Percentiles rank a stretch among this genome's conserved stretches.
Conservation (phyloP, 2,113 vertebrate species). For the Centropus unirufus region DNA sequence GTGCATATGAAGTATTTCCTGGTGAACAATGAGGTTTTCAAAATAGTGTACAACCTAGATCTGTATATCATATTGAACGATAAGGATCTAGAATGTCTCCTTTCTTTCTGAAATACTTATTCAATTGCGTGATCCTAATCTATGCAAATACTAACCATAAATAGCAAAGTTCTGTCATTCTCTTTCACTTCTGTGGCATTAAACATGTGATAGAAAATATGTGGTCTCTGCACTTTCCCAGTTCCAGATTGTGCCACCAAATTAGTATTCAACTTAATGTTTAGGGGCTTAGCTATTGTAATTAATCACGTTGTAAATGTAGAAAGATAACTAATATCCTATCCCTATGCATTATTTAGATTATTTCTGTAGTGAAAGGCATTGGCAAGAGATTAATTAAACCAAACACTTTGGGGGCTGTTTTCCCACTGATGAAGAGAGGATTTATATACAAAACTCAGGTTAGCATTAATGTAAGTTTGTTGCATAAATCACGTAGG, state of each 20-base stretch:
- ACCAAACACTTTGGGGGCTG: slow-evolving; percentile 35
- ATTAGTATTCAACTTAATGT: slow-evolving; percentile 71
- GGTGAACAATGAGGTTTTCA: neutral
- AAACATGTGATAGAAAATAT: slow-evolving; percentile 24
- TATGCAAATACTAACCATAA: neutral
- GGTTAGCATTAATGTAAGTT: slow-evolving; percentile 14
- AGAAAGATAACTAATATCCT: slow-evolving; percentile 63
- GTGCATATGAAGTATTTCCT: neutral
- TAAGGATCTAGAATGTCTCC: neutral
- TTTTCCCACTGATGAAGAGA: slow-evolving; percentile 45
- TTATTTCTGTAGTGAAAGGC: slow-evolving; percentile 55
- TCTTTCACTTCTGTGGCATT: slow-evolving; percentile 8
- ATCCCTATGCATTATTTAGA: slow-evolving; percentile 70
- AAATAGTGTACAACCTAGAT: neutral
- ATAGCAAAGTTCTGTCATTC: neutral
- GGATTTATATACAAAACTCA: slow-evolving; percentile 40
- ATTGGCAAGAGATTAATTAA: slow-evolving; percentile 70
- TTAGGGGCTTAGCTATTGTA: slow-evolving; percentile 53
- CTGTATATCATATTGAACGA: neutral
- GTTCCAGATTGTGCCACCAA: slow-evolving; percentile 54
- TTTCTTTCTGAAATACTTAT: neutral
- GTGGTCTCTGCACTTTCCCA: slow-evolving; percentile 13
- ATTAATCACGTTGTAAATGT: slow-evolving; percentile 70
- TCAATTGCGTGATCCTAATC: neutral
- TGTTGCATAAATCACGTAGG: neutral